Base-by-base conservation (phyloP, 2,888 invertebrate genomes). In the Euzetes globulus region DNA sequence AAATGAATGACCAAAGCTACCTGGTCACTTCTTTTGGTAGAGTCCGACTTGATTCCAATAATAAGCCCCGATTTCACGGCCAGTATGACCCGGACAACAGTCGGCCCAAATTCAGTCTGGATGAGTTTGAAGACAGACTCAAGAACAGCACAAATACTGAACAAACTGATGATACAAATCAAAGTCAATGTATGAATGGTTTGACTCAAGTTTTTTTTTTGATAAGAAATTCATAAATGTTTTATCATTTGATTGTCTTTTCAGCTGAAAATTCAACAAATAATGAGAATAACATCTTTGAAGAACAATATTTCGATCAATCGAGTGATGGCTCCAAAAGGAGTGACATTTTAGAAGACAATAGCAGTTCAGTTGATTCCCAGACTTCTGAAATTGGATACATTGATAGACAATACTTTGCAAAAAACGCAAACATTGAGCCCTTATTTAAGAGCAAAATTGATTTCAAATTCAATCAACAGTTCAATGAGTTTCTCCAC, bases 11-110 rank as follows among this genome's bases (percentile, higher is more conserved):
- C 3, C 65, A 65, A 65, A 33, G n/a, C 3, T 15, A n/a, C 37
- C 1, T 65, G 65, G 9, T 37, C 15, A 72, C 71, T 1, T 13
- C 73, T 27, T 76, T 77, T 55, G 77, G 77, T 25, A 60, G 68
- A 22, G 73, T 78, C 15, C 71, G 78, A 29, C 68, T 73, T 13
- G 78, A 78, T 63, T 63, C 41, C 2, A 70, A 77, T 0, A 78
- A 78, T 71, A 58, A 55, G 45, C 68, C 74, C 13, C 58, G 47
- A 4, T 55, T 74, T 74, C 76, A 77, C 65, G 77, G 77, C 1
- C 77, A 77, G 33, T 76, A 65, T 60, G 75, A 76, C 45, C 25
- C 55, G 9, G 72, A 75, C 37, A 37, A 33, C 41, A 4, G 1
- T 37, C 37, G 19, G 4, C 7, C 6, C 37, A 37, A 37, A 37